A percentile compares a stretch with the other conserved stretches of the same genome.
Conservation (phyloP, 2,113 vertebrate species). For the Dunckerocampus dactyliophorus region DNA sequence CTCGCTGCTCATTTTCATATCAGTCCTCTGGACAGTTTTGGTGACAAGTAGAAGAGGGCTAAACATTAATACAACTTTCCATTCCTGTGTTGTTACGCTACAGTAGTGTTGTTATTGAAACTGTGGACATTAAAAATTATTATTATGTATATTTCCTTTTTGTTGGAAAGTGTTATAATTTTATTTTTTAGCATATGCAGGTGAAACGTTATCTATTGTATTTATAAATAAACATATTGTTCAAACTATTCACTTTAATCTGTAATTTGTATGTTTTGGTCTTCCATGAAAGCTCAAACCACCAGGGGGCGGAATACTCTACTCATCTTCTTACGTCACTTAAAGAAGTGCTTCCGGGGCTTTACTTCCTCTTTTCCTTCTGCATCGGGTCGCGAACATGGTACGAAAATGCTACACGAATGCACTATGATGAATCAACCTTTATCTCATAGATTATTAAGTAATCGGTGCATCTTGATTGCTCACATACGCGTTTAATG, state of each 20-base stretch:
- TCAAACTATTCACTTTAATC: too few species aligned
- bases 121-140: background rate
- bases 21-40: constrained; percentile 52
- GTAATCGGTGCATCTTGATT: background rate
- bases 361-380: constrained; percentile 59
- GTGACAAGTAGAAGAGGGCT: constrained; percentile 38
- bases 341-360: constrained; percentile 51
- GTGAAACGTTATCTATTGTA: background rate
- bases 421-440: constrained; percentile 41
- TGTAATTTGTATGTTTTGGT: background rate
- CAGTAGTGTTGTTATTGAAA: background rate
- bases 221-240: too few species aligned
- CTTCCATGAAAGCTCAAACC: background rate
- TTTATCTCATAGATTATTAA: constrained; percentile 34
- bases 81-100: background rate
- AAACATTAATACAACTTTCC: constrained; percentile 30
- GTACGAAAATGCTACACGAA: constrained; percentile 38
- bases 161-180: background rate
- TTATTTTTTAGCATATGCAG: background rate
- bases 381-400: constrained; percentile 65
- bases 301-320: constrained; percentile 39
- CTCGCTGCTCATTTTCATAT: constrained; percentile 73
- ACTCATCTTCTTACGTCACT: background rate
- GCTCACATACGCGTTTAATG: rapidly evolving
- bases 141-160: too few species aligned